Evolutionary conservation across 2,113 vertebrate genomes (phyloP), one percentile per base, ranked within the genome.

Genomic region (Pygoscelis adeliae): DNA sequence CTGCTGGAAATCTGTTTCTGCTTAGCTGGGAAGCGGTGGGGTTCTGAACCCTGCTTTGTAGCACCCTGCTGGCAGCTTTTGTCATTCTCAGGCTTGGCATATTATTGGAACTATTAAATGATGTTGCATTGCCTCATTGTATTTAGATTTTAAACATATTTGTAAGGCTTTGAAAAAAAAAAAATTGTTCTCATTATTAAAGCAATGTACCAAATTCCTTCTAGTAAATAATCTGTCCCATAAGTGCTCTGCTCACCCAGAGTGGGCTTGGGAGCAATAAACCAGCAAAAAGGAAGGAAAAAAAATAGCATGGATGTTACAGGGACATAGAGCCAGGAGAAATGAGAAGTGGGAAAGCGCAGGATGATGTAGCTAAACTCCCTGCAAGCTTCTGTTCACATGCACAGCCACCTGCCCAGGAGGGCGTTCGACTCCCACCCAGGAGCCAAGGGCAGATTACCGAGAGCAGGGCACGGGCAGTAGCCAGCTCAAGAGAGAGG

Each of bases 101-200:
- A 95, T 92, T 96, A 92, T 73, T 96, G 94, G 89, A 96, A 56
- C 93, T 94, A 71, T 97, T 96, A 95, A 98, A 93, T 29, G 91
- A 92, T 97, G 89, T 71, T 78, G 97, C 67, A 78, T 94, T 95
- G 97, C 94, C 95, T 98, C 97, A 94, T 96, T 97, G 95, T 97
- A 63, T 96, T 97, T 93, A 97, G 95, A 97, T 97, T 96, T 97
- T 96, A 97, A 97, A 97, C 95, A 96, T 98, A 96, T 97, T 97
- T 97, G 91, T 89, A 93, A 92, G 89, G 77, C 87, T 97, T 97
- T 89, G 82, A n/a, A 69, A 90, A 74, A 83, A n/a, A 83, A 66
- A 91, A 59, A 65, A 49, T 30, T 50, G 90, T 85, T 95, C 87
- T 93, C 66, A 67, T 97, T 97, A 97, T 95, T 96, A 95, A 89